These are phyloP conservation scores for Puma concolor DNA, from an alignment of 2,113 vertebrate species.

Conservation along the genomic window DNA sequence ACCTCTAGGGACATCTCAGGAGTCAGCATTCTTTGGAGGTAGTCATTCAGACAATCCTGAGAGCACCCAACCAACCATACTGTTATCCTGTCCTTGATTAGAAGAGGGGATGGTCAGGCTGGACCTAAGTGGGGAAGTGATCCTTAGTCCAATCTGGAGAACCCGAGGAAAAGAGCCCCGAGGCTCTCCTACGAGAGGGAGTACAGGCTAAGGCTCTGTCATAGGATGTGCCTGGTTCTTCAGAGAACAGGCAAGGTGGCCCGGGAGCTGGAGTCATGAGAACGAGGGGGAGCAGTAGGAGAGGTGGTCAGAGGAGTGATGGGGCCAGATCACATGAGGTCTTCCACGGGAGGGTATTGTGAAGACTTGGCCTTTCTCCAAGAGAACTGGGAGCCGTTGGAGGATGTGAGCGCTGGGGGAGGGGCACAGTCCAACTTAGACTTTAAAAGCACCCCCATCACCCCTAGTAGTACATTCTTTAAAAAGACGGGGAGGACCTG, in stretches of 20 bases:
- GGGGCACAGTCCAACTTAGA: not conserved
- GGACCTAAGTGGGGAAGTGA: not conserved
- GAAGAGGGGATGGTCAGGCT: not conserved
- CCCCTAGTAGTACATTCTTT: not conserved
- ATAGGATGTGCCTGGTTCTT: not conserved
- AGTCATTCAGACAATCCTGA: not conserved
- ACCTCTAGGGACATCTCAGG: not conserved
- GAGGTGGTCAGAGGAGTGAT: not conserved
- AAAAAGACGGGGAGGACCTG: too few species aligned
- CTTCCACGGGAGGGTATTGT: not conserved
- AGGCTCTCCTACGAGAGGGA: not conserved
- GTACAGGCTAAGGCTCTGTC: too few species aligned
- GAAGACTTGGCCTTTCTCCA: not conserved
- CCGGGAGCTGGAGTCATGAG: not conserved
- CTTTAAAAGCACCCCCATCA: not conserved
- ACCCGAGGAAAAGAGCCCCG: not conserved
- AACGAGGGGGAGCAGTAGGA: too few species aligned
- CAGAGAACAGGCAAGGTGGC: not conserved
- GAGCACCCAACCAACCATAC: not conserved
- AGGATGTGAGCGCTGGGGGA: not conserved
- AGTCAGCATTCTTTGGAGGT: fast-evolving
- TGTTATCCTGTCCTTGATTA: fast-evolving
- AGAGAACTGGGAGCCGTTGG: not conserved
- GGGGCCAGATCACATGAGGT: not conserved
- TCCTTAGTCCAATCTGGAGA: not conserved